Base-by-base conservation (phyloP, 2,888 invertebrate species). In the Sinodicranocentrus sp. region DNA sequence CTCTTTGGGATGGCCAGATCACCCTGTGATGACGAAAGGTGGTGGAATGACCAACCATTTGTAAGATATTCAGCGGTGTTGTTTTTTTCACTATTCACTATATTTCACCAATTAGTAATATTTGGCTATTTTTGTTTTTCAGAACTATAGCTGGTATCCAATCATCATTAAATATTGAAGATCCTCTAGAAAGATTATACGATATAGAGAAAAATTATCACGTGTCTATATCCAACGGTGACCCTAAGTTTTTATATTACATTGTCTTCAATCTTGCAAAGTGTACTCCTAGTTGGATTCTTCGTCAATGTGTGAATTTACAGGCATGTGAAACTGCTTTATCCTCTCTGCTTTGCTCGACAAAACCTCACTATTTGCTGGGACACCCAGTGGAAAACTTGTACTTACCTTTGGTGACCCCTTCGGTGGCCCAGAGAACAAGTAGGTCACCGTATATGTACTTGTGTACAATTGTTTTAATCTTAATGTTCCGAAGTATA, bases 21-120 rank as follows among this genome's bases (percentile, higher is more conserved):
- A 79, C 23, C 79, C 79, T 10, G 72, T 65, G 2, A 54, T 57
- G 63, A 71, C 52, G 2, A 13, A 23, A 21, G 71, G 72, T 26
- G 54, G 54, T 28, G 79, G 79, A 17, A 72, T 79, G 79, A 28
- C 63, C 8, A 79, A 79, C 48, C 79, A 79, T 43, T 79, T 79
- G 78, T 78, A 23, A 54, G 68, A 15, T 48, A 61, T n/a, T n/a
- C n/a, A n/a, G n/a, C n/a, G n/a, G n/a, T n/a, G n/a, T n/a, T n/a
- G n/a, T n/a, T n/a, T n/a, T n/a, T n/a, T n/a, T n/a, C n/a, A n/a
- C n/a, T n/a, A n/a, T n/a, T n/a, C n/a, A n/a, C n/a, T n/a, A 23
- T 15, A 25, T 54, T 19, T 1, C 43, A 8, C 17, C 43, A 23
- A 21, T 28, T 52, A 54, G 6, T 1, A 17, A n/a, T 10, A 57